A percentile compares a stretch with the other conserved stretches of the same genome.
Evolutionary conservation across 2,888 invertebrate species (phyloP).

Genomic region (Platycheirus rosarum): DNA sequence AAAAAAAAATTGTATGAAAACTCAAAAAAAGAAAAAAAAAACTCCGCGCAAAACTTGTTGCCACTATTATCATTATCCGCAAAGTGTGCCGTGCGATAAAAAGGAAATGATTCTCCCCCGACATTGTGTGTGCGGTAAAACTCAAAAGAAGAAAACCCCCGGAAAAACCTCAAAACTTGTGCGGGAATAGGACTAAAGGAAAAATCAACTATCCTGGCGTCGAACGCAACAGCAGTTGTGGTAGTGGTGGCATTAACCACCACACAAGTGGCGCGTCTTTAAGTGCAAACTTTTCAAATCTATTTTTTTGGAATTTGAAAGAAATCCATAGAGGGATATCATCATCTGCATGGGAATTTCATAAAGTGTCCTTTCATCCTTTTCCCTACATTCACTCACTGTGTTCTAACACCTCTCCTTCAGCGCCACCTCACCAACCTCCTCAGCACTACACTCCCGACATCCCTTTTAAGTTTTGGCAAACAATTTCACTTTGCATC

Average conservation of each 20-base stretch:
- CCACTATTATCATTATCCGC: slow-evolving; percentile 69
- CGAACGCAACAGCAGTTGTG: slow-evolving; percentile 30
- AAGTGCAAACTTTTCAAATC: slow-evolving; percentile 73
- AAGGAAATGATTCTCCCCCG: slow-evolving; percentile 43
- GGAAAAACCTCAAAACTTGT: slow-evolving; percentile 41
- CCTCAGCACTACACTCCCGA: not conserved
- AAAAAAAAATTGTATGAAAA: slow-evolving; percentile 13
- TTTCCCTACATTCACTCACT: slow-evolving; percentile 5
- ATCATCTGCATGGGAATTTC: slow-evolving; percentile 73
- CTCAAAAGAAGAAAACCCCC: slow-evolving; percentile 40
- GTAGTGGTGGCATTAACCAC: slow-evolving; percentile 37
- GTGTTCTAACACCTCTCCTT: slow-evolving; percentile 9
- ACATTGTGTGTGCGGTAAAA: slow-evolving; percentile 35
- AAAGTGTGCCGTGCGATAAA: slow-evolving; percentile 65
- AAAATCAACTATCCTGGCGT: slow-evolving; percentile 9
- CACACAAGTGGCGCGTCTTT: slow-evolving; percentile 61
- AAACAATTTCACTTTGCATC: slow-evolving; percentile 71
- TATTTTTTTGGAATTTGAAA: slow-evolving; percentile 68
- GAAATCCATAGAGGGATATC: slow-evolving; percentile 72
- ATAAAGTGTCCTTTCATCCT: slow-evolving; percentile 68
- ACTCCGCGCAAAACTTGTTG: slow-evolving; percentile 62
- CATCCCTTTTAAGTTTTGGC: slow-evolving; percentile 57
- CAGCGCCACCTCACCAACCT: too few relatives aligned
- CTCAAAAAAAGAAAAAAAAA: slow-evolving; percentile 2
- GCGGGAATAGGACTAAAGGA: slow-evolving; percentile 5